Conservation (phyloP, 2,797 vertebrate genomes). For the Selene dorsalis region DNA sequence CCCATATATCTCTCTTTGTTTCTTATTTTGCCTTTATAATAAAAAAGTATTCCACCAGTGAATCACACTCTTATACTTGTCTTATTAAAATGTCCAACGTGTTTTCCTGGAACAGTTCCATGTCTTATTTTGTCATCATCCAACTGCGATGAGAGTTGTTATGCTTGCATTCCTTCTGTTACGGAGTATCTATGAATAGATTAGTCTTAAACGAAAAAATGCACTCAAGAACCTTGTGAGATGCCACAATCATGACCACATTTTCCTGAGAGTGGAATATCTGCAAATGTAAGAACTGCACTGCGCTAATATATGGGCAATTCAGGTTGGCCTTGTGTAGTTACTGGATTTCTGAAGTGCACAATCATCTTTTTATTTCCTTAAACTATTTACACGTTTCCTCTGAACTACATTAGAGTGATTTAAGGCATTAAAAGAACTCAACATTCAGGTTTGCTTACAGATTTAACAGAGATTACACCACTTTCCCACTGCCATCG, state of each 20-base stretch:
- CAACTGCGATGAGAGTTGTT: not conserved
- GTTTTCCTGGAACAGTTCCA: not conserved
- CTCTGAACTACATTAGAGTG: not conserved
- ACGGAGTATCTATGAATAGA: not conserved
- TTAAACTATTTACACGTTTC: not conserved
- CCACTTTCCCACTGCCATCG: not conserved
- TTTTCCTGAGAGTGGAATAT: not conserved
- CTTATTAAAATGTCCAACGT: not conserved
- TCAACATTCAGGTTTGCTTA: not conserved
- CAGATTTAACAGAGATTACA: not conserved
- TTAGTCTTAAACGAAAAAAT: not conserved
- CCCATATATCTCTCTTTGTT: constrained; percentile 1
- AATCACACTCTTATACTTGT: not conserved
- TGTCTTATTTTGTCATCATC: not conserved
- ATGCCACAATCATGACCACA: not conserved
- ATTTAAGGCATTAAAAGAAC: constrained; percentile 4
- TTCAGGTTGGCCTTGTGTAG: not conserved
- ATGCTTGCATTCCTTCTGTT: not conserved
- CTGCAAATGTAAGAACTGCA: constrained; percentile 5
- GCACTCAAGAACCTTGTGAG: not conserved
- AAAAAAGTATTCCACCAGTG: not conserved
- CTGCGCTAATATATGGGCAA: not conserved
- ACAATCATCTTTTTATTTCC: not conserved
- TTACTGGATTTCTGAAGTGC: constrained; percentile 19
- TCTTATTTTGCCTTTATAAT: not conserved